Base-by-base conservation (phyloP, 2,888 invertebrate genomes). In the Ellobium chinense region DNA sequence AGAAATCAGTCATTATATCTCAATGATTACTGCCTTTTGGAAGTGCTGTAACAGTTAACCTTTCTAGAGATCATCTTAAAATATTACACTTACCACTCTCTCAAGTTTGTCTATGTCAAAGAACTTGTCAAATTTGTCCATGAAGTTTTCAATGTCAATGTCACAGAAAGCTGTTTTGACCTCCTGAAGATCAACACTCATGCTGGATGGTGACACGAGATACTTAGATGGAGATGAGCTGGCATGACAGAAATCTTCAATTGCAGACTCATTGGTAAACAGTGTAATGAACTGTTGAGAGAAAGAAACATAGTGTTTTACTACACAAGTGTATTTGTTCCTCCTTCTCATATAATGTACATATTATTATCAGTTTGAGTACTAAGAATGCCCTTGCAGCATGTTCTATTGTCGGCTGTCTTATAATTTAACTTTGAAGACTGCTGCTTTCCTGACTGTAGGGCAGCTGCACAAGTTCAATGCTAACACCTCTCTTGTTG, bases 161-260 rank as follows among this genome's bases (percentile, higher is more conserved):
- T 68, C 56, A 82, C 90, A 90, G 66, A 90, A 87, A 9, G 81
- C 80, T 4, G 72, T 58, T 65, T 85, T 82, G n/a, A 89, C 78
- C 21, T 72, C 70, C 27, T 68, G 31, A 21, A 89, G 81, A 56
- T 87, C 83, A 21, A 87, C 78, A 21, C 37, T 75, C 21, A 83
- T 66, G 12, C 81, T 84, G 0, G 81, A 62, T 24, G 88, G 88
- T 0, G 85, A 82, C 0, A 83, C 84, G 83, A 89, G 82, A 68
- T 87, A 87, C 34, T 82, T 56, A 9, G 76, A 65, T 46, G 84
- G 85, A 27, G 74, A 74, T 7, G 84, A 83, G 3, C 63, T 69
- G 0, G 85, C 80, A 56, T 68, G 18, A 80, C 89, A 89, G 3
- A 89, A 66, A 24, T 70, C 79, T 18, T 82, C 74, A 5, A 88